These are phyloP conservation scores for Marmota monax DNA, from an alignment of 2,113 vertebrate species.

Conservation along the genomic window DNA sequence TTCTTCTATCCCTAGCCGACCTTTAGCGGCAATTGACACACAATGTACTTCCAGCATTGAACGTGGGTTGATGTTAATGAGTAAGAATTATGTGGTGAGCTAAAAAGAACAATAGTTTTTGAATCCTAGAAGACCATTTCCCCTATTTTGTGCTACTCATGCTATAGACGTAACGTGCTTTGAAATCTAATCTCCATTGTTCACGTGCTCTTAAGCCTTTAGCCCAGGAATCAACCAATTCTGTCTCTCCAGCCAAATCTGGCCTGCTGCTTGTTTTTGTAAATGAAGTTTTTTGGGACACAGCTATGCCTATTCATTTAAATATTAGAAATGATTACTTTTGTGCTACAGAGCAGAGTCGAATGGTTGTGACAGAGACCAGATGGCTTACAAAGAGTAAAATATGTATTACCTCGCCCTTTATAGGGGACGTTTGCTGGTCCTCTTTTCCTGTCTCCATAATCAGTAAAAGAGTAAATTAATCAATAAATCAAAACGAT, in stretches of 20 bases:
- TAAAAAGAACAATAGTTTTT: neutral
- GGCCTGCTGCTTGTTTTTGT: neutral
- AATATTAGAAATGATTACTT: neutral
- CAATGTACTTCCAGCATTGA: neutral
- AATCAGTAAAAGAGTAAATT: neutral
- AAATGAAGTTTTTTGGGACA: neutral
- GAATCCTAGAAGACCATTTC: neutral
- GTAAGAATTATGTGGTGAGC: constrained; percentile 13
- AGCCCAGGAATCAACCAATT: neutral
- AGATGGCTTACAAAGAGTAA: neutral
- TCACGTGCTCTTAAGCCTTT: neutral
- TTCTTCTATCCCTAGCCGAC: neutral
- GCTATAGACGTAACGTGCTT: neutral
- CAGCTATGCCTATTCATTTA: neutral
- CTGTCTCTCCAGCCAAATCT: neutral
- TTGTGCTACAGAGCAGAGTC: neutral
- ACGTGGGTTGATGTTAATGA: neutral
- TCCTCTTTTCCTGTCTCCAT: neutral
- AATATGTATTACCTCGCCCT: neutral
- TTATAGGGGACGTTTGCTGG: neutral
- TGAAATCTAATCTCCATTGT: neutral
- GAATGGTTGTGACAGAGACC: neutral
- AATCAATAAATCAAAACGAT: neutral
- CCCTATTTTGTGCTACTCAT: neutral
- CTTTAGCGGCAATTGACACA: neutral